Evolutionary conservation across 1,140 invertebrate genomes (phyloP).

Genomic region (Caenorhabditis elegans): WBcel235 BX284606.5:9527501-9528000

Average conservation of each 20-base stretch:
- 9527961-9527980: neutral
- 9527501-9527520: neutral
- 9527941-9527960: neutral
- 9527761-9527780: no score
- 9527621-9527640: neutral
- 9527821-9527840: neutral
- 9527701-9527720: neutral
- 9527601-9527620: neutral
- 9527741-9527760: no score
- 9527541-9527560: neutral
- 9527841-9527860: neutral
- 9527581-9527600: slow-evolving; percentile 28
- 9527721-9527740: no score
- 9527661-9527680: neutral
- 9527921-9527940: no score
- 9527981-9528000: neutral
- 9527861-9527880: neutral
- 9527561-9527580: neutral
- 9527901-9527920: neutral
- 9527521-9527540: neutral
- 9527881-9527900: neutral
- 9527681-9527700: neutral
- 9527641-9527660: slow-evolving; percentile 18
- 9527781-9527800: no score
- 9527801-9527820: no score